Percentiles rank a stretch among this genome's conserved stretches.
phyloP scores from a whole-genome alignment of 2,797 vertebrate species.

The Paramormyrops hopkinsi region DNA sequence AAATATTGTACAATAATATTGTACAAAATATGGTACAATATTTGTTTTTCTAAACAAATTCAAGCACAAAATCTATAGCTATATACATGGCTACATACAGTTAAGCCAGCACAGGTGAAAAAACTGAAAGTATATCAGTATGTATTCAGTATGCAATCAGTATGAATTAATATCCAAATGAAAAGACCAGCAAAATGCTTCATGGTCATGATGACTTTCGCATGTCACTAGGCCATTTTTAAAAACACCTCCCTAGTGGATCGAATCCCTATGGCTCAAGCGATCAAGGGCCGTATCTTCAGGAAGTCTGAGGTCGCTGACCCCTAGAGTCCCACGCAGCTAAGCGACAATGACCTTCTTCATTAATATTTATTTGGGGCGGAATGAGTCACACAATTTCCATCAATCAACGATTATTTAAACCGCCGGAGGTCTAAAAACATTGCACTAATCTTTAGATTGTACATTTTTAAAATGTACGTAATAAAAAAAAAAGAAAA shows the following conservation, averaged over 20 bases:
- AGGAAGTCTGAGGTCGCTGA: background rate
- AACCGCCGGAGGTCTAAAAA: background rate
- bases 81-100: constrained; percentile 16
- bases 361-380: background rate
- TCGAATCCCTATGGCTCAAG: background rate
- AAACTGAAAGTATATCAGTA: background rate
- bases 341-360: background rate
- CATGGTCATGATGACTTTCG: background rate
- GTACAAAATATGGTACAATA: constrained; percentile 21
- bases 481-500: background rate
- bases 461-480: background rate
- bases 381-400: background rate
- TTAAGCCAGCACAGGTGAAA: constrained; percentile 49
- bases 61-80: constrained; percentile 28
- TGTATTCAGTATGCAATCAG: constrained; percentile 16
- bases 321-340: background rate
- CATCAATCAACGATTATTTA: background rate
- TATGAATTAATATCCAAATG: constrained; percentile 28
- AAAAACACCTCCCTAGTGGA: background rate
- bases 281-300: background rate
- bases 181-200: background rate
- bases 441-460: background rate
- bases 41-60: constrained; percentile 31
- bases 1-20: constrained; percentile 6
- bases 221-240: background rate